Evolutionary conservation across 2,888 invertebrate genomes (phyloP).

Genomic region (Argynnis bischoffii): DNA sequence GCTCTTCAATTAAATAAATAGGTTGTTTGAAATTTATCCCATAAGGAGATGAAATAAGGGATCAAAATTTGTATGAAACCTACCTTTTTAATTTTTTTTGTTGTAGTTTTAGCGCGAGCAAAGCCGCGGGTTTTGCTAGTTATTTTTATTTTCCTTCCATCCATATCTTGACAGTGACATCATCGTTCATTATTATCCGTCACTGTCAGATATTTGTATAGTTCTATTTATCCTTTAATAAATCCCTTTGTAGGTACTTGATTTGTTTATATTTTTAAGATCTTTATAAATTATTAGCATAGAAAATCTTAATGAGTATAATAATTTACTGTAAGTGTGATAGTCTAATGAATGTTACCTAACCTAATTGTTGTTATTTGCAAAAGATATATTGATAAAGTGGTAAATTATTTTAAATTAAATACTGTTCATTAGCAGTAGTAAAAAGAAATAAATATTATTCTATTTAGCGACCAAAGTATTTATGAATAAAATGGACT

Average conservation of each 20-base stretch:
- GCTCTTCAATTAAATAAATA: too few relatives aligned
- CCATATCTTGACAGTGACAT: conserved; percentile 24
- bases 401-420: too few relatives aligned
- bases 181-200: conserved; percentile 14
- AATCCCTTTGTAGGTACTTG: conserved; percentile 16
- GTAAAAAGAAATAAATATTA: too few relatives aligned
- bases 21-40: too few relatives aligned
- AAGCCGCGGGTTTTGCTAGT: too few relatives aligned
- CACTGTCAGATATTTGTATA: conserved; percentile 24
- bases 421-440: background rate
- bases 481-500: too few relatives aligned
- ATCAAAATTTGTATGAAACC: too few relatives aligned
- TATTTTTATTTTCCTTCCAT: too few relatives aligned
- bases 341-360: conserved; percentile 7
- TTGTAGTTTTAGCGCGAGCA: too few relatives aligned
- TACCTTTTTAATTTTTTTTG: too few relatives aligned
- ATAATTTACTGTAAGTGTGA: background rate
- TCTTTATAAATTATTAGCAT: background rate
- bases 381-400: background rate
- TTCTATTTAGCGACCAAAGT: too few relatives aligned
- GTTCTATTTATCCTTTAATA: conserved; percentile 16
- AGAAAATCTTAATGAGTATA: background rate
- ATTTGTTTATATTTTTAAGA: conserved; percentile 15
- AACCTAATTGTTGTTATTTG: conserved; percentile 12
- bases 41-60: too few relatives aligned